Evolutionary conservation across 2,113 vertebrate genomes (phyloP).

Genomic region (Pygoscelis adeliae): DNA sequence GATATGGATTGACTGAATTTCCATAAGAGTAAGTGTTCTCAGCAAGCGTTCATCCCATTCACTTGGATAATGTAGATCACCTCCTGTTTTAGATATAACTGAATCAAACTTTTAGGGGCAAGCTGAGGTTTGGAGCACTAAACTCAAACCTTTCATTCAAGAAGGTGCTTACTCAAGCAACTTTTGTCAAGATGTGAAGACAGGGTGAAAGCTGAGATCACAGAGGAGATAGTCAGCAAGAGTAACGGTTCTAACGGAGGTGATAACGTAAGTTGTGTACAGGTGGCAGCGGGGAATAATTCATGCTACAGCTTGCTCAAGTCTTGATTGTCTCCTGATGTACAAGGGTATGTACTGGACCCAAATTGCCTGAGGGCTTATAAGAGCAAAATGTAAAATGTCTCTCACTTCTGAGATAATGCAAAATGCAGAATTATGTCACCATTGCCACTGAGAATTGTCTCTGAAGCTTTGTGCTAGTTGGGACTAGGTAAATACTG

Average conservation of each 20-base stretch:
- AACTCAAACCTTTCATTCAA: background rate
- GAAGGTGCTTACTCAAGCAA: background rate
- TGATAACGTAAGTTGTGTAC: background rate
- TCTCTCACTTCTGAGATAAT: background rate
- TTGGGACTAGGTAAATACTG: background rate
- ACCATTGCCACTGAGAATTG: background rate
- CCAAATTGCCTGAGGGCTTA: background rate
- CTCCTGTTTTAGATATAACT: background rate
- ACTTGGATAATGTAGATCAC: background rate
- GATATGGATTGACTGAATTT: background rate
- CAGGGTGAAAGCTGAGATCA: background rate
- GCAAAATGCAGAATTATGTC: background rate
- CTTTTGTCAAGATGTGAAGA: background rate
- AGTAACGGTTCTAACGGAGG: background rate
- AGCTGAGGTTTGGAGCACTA: background rate
- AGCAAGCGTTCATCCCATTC: background rate
- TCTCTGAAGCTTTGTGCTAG: background rate
- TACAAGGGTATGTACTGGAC: background rate
- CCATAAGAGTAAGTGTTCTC: background rate
- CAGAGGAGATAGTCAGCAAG: background rate
- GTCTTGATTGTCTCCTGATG: background rate
- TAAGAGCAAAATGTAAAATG: background rate
- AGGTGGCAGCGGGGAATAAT: background rate
- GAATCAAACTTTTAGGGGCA: background rate
- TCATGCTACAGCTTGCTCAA: background rate